Conservation (phyloP, 92 coral and sea anemone species). For the Paragorgia papillata region DNA sequence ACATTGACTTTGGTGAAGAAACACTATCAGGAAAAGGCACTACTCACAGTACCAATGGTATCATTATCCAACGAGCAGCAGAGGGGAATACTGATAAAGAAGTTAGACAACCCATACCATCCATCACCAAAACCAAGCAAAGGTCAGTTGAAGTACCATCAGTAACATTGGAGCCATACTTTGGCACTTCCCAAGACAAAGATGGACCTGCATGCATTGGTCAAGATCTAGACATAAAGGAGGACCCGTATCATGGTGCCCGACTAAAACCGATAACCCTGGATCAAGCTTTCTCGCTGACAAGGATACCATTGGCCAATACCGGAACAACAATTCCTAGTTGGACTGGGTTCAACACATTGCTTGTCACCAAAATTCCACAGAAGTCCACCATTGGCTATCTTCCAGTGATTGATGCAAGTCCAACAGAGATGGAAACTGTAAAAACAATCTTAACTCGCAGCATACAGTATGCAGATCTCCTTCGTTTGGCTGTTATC, state of each 20-base stretch:
- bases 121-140: constrained; percentile 7
- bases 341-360: constrained; percentile 70
- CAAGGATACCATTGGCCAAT: constrained; percentile 12
- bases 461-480: constrained; percentile 48
- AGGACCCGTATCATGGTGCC: constrained; percentile 7
- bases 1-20: constrained; percentile 42
- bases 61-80: constrained; percentile 26
- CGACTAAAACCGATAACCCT: constrained; percentile 14
- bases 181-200: constrained; percentile 25
- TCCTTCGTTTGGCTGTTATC: constrained; percentile 41
- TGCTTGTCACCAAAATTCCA: constrained; percentile 37
- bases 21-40: constrained; percentile 36
- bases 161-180: constrained; percentile 28
- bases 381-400: constrained; percentile 58
- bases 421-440: constrained; percentile 72
- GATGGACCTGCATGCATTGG: constrained; percentile 38
- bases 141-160: constrained; percentile 23
- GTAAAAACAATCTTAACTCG: constrained; percentile 48
- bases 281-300: constrained; percentile 26
- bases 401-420: constrained; percentile 63
- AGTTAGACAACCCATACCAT: background rate
- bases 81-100: background rate
- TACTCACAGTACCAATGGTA: constrained; percentile 33
- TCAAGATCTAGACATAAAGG: constrained; percentile 23
- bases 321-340: constrained; percentile 25